Percentiles rank a stretch among this genome's conserved stretches.
Conservation (phyloP, 2,888 invertebrate genomes). For the Erpobdella octoculata region DNA sequence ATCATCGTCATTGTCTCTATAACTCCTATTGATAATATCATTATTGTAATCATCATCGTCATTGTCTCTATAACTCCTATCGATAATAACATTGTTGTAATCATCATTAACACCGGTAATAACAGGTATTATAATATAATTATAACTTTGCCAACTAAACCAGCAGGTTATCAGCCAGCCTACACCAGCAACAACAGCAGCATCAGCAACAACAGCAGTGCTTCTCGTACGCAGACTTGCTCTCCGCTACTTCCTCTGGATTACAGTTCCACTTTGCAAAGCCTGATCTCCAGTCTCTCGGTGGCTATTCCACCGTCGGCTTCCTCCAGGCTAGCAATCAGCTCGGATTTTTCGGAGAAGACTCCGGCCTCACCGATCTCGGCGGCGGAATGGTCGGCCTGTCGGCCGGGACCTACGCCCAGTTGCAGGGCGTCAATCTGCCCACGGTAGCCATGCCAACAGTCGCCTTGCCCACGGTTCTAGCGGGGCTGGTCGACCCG, state of each 20-base stretch:
- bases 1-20: no score
- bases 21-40: no score
- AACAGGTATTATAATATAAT: no score
- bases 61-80: no score
- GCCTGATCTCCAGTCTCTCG: background rate
- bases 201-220: background rate
- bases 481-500: background rate
- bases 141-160: no score
- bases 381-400: background rate
- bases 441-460: background rate
- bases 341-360: background rate
- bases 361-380: background rate
- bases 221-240: background rate
- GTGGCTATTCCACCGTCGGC: background rate
- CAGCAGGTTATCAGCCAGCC: no score
- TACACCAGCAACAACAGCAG: no score
- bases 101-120: no score
- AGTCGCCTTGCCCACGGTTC: background rate
- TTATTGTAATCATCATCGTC: no score
- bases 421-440: constrained; percentile 12
- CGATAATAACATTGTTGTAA: no score
- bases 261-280: background rate
- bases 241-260: background rate
- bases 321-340: background rate
- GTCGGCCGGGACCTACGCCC: background rate